Base-by-base conservation (phyloP, 2,113 vertebrate genomes). In the Ctenomys sociabilis region DNA sequence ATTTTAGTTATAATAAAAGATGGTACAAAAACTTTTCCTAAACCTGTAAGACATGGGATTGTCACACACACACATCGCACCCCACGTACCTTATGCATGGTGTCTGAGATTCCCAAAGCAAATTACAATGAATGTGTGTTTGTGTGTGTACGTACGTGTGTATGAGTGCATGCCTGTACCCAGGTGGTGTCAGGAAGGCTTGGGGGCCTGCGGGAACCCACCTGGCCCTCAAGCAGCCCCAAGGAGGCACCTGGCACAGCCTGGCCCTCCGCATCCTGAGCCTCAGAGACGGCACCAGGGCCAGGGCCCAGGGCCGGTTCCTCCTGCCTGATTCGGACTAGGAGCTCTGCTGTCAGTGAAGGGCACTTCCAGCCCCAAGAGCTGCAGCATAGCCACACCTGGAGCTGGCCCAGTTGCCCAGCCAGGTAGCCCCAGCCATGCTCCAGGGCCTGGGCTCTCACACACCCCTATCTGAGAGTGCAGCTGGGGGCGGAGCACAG, bases 1-100 rank as follows among this genome's bases (percentile, higher is more conserved):
- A 92, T 22, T 35, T 61, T 93, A 81, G 37, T 94, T 10, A 97
- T 19, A 94, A 40, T 1, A 86, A 88, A 95, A 97, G 91, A 82
- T 0, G n/a, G 14, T 95, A 49, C 64, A 35, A 8, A 95, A 93
- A 84, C 61, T 57, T 90, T 80, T 45, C 12, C 14, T n/a, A 86
- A n/a, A 63, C 72, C 10, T 7, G 22, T 28, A 78, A 92, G 70
- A 66, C 1, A 2, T 8, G 10, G 88, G 35, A 93, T 37, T 92
- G 87, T 96, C 93, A 72, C 4, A 13, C 32, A 43, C 2, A 2
- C 8, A 0, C 61, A n/a, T n/a, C 28, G 32, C 0, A 45, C 8
- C 22, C 66, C 54, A 49, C 3, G 40, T 32, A n/a, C 77, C 54
- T 4, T 32, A 35, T 1, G n/a, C 0, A 57, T 0, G 5, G 59